These are phyloP conservation scores for Leptura quadrifasciata DNA, from an alignment of 2,888 invertebrate species.

Conservation along the genomic window DNA sequence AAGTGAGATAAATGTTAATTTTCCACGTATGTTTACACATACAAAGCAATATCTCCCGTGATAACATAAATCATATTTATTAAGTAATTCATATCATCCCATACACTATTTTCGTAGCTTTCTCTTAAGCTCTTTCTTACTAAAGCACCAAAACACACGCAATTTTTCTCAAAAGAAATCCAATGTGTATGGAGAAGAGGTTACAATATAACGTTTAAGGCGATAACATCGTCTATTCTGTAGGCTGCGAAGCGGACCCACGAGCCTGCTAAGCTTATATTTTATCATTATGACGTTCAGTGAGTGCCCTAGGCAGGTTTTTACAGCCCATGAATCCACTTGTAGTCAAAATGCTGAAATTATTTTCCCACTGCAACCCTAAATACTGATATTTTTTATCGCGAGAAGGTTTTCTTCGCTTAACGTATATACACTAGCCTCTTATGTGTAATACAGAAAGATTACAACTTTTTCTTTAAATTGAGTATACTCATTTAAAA, in stretches of 20 bases:
- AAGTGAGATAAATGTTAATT: conserved; percentile 5
- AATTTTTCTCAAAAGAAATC: conserved; percentile 38
- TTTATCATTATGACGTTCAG: conserved; percentile 62
- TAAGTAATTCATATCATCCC: conserved; percentile 34
- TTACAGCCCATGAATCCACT: conserved; percentile 50
- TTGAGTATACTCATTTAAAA: too few relatives aligned
- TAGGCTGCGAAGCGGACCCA: conserved; percentile 47
- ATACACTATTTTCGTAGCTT: conserved; percentile 25
- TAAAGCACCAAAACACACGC: conserved; percentile 23
- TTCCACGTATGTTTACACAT: not conserved
- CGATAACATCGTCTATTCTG: conserved; percentile 38
- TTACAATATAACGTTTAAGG: conserved; percentile 37
- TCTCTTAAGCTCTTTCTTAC: conserved; percentile 25
- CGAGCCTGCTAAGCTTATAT: conserved; percentile 56
- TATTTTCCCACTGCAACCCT: conserved; percentile 50
- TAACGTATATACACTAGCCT: not conserved
- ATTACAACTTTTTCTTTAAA: too few relatives aligned
- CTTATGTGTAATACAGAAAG: not conserved
- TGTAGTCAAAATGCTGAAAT: conserved; percentile 53
- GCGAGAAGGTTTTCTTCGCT: conserved; percentile 29
- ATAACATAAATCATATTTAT: conserved; percentile 40
- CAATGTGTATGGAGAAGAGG: conserved; percentile 20
- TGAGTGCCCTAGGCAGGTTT: conserved; percentile 53
- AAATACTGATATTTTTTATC: conserved; percentile 53
- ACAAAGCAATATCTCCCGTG: not conserved